These are phyloP conservation scores for Hipparchia semele DNA, from an alignment of 2,888 invertebrate species.

Conservation along the genomic window DNA sequence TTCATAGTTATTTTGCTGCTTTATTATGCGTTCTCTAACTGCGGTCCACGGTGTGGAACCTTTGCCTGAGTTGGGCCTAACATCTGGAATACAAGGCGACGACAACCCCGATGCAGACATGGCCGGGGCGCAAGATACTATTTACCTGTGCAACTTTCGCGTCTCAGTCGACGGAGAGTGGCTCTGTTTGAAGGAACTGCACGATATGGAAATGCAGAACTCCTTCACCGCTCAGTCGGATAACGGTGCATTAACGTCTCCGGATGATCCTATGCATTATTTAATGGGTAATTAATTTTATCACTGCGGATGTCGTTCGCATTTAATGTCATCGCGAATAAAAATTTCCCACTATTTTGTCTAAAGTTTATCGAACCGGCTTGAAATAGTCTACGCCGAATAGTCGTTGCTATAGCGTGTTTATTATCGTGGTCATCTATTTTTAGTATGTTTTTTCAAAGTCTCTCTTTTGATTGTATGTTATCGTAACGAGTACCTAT, in stretches of 20 bases:
- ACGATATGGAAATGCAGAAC: slow-evolving; percentile 94
- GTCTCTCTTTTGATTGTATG: not conserved
- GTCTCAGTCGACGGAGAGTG: slow-evolving; percentile 99
- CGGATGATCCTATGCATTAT: slow-evolving; percentile 84
- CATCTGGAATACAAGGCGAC: slow-evolving; percentile 63
- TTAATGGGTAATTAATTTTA: slow-evolving; percentile 67
- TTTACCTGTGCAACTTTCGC: slow-evolving; percentile 98
- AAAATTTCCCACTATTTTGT: not conserved
- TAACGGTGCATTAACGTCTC: slow-evolving; percentile 84
- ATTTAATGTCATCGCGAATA: not conserved
- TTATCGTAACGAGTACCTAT: too few species aligned
- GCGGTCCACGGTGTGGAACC: slow-evolving; percentile 74
- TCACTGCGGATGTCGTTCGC: slow-evolving; percentile 26
- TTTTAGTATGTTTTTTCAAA: not conserved
- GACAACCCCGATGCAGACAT: slow-evolving; percentile 83
- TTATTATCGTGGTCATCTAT: not conserved
- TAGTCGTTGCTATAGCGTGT: not conserved
- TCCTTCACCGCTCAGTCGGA: slow-evolving; percentile 86
- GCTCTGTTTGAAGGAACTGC: slow-evolving; percentile 96
- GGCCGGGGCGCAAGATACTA: slow-evolving; percentile 97
- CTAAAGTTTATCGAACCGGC: not conserved
- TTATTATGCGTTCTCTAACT: slow-evolving; percentile 80
- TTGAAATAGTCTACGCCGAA: not conserved
- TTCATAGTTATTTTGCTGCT: slow-evolving; percentile 76
- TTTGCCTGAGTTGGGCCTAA: slow-evolving; percentile 71